Conservation (phyloP, 2,888 invertebrate species). For the Metellina segmentata region DNA sequence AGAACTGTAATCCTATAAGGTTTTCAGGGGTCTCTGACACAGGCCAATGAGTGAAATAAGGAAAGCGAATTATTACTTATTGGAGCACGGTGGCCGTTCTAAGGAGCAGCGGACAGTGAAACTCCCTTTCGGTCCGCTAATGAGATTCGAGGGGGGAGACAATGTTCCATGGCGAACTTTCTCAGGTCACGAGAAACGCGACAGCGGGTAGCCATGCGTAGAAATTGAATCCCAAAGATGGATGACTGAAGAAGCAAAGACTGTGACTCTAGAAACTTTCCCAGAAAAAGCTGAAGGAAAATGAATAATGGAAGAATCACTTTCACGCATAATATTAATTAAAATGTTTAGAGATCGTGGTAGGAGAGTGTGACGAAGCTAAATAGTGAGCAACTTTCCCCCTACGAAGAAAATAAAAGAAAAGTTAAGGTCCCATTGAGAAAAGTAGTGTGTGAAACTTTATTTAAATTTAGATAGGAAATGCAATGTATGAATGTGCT, state of each 20-base stretch:
- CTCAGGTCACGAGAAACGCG: slow-evolving; percentile 30
- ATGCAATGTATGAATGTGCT: too few relatives aligned
- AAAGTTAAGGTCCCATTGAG: too few relatives aligned
- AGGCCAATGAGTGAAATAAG: slow-evolving; percentile 35
- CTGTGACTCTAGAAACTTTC: not conserved
- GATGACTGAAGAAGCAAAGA: not conserved
- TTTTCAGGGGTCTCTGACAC: slow-evolving; percentile 6
- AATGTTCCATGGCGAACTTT: slow-evolving; percentile 19
- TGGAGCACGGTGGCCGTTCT: slow-evolving; percentile 25
- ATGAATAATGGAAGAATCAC: not conserved
- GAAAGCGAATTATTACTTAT: slow-evolving; percentile 53
- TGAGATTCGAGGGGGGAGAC: slow-evolving; percentile 19
- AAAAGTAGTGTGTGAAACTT: too few relatives aligned
- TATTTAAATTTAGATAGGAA: too few relatives aligned
- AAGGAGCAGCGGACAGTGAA: slow-evolving; percentile 29
- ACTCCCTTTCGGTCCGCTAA: slow-evolving; percentile 15
- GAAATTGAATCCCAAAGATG: not conserved
- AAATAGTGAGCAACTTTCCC: too few relatives aligned
- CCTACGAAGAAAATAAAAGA: too few relatives aligned
- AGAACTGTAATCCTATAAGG: too few relatives aligned
- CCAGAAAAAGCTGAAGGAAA: not conserved
- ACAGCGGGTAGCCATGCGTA: slow-evolving; percentile 5
- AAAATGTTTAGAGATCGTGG: too few relatives aligned
- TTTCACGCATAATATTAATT: slow-evolving; percentile 7
- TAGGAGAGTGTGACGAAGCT: too few relatives aligned